These are phyloP conservation scores for Trichonephila clavipes DNA, from an alignment of 1,140 invertebrate species.

Conservation along the genomic window DNA sequence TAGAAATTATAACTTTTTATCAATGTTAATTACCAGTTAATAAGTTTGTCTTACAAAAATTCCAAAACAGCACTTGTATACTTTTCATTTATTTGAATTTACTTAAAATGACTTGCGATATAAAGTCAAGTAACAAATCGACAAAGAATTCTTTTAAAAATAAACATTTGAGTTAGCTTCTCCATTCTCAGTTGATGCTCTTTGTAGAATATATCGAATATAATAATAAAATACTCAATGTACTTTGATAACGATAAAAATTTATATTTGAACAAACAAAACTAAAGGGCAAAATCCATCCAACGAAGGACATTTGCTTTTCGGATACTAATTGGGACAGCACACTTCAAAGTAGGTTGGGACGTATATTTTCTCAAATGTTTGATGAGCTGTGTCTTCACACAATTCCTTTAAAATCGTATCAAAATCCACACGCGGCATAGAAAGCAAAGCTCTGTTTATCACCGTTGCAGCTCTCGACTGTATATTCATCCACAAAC, in stretches of 20 bases:
- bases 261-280: not conserved
- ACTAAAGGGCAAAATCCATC: not conserved
- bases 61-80: too few relatives aligned
- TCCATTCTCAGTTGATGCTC: too few relatives aligned
- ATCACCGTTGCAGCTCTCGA: conserved; percentile 3
- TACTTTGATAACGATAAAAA: not conserved
- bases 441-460: conserved; percentile 46
- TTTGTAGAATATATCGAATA: not conserved
- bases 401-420: conserved; percentile 13
- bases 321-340: conserved; percentile 15
- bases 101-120: too few relatives aligned
- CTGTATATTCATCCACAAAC: conserved; percentile 49
- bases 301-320: not conserved
- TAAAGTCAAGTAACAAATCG: not conserved
- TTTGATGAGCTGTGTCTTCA: conserved; percentile 34
- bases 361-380: conserved; percentile 10
- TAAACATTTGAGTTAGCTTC: not conserved
- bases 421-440: conserved; percentile 29
- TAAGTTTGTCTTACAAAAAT: too few relatives aligned
- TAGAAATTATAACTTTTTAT: too few relatives aligned
- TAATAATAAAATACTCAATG: not conserved
- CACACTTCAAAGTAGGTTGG: not conserved
- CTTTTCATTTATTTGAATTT: too few relatives aligned
- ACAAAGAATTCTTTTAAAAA: not conserved
- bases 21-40: too few relatives aligned